Evolutionary conservation across 2,888 invertebrate species (phyloP).

Genomic region (Chloromyia formosa): DNA sequence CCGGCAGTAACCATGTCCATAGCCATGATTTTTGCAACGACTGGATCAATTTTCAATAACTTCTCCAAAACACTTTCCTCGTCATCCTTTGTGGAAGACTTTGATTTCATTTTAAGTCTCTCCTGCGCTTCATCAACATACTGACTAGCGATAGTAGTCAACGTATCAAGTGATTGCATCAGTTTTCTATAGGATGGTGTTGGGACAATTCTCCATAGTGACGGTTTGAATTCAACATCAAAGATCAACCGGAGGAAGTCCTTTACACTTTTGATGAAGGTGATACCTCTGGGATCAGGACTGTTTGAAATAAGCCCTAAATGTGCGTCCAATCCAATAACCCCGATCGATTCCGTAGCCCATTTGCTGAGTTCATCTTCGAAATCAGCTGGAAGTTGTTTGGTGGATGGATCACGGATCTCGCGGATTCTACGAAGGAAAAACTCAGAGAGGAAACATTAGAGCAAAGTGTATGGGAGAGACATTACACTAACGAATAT

Average conservation of each 20-base stretch:
- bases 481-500: too few relatives aligned
- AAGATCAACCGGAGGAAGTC: conserved; percentile 37
- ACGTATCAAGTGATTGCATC: conserved; percentile 26
- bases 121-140: conserved; percentile 56
- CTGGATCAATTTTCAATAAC: conserved; percentile 67
- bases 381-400: conserved; percentile 61
- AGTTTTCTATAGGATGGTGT: conserved; percentile 32
- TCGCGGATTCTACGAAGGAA: conserved; percentile 11
- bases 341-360: conserved; percentile 66
- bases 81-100: conserved; percentile 61
- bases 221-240: conserved; percentile 58
- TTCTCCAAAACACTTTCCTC: conserved; percentile 68
- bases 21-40: conserved; percentile 70
- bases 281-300: conserved; percentile 52
- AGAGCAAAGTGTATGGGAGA: not conserved
- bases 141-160: conserved; percentile 48
- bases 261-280: conserved; percentile 50
- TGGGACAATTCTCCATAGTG: conserved; percentile 57
- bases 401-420: conserved; percentile 46
- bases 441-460: not conserved
- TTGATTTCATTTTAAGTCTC: conserved; percentile 54
- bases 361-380: conserved; percentile 65
- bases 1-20: conserved; percentile 74
- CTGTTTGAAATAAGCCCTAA: conserved; percentile 44
- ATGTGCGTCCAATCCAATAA: conserved; percentile 56